Conservation (phyloP, 2,888 invertebrate species). For the Lysandra coridon region DNA sequence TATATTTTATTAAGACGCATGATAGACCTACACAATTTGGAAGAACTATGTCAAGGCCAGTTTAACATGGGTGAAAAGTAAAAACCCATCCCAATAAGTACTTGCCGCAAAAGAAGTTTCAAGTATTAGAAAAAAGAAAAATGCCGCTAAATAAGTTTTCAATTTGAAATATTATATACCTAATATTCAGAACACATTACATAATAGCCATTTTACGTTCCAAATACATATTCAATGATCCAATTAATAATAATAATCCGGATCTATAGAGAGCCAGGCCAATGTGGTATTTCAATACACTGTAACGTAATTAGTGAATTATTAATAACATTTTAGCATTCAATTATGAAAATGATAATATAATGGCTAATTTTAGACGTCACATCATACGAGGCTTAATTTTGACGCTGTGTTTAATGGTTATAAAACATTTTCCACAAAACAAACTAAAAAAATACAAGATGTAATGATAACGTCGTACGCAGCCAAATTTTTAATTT, state of each 20-base stretch:
- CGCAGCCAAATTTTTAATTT: too few relatives aligned
- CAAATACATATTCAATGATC: background rate
- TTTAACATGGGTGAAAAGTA: too few relatives aligned
- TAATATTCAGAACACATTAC: background rate
- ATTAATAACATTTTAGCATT: conserved; percentile 11
- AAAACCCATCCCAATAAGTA: too few relatives aligned
- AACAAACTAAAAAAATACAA: too few relatives aligned
- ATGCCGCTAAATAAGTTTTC: background rate
- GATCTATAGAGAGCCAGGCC: background rate
- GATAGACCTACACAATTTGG: too few relatives aligned
- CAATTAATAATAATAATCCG: background rate
- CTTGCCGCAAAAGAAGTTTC: too few relatives aligned
- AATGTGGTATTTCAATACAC: background rate
- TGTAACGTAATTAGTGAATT: background rate
- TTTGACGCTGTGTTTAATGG: background rate
- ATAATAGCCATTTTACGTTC: background rate
- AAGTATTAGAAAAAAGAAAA: too few relatives aligned
- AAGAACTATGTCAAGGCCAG: too few relatives aligned
- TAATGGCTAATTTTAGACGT: background rate
- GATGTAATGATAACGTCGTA: too few relatives aligned
- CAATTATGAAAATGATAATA: background rate
- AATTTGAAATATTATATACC: background rate
- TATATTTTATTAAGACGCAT: too few relatives aligned
- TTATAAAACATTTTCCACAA: background rate
- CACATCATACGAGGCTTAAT: background rate